A percentile compares a stretch with the other conserved stretches of the same genome.
Conservation (phyloP, 2,797 vertebrate genomes). For the Tenualosa ilisha region DNA sequence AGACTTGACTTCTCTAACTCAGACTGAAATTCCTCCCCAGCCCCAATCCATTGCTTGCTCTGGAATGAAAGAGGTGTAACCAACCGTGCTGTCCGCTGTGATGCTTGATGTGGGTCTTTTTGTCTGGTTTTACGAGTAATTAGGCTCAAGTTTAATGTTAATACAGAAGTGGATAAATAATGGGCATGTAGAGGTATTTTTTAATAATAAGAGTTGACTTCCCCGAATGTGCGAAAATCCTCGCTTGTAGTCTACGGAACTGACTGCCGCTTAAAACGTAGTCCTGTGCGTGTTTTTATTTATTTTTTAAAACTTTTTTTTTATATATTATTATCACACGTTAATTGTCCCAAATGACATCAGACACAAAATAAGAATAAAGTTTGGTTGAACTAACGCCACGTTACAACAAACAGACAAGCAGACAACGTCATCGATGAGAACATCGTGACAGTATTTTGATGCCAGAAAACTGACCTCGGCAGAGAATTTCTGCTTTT, state of each 20-base stretch:
- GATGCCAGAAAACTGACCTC: neutral
- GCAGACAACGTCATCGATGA: neutral
- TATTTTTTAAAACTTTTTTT: too few species aligned
- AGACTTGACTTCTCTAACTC: constrained; percentile 9
- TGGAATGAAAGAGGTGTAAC: constrained; percentile 45
- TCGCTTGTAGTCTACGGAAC: too few species aligned
- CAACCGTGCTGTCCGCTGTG: constrained; percentile 28
- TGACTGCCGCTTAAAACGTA: too few species aligned
- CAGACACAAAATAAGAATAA: neutral
- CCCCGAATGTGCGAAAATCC: too few species aligned
- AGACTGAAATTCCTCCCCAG: constrained; percentile 26
- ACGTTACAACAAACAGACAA: constrained; percentile 49
- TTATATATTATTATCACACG: too few species aligned
- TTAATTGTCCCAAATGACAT: neutral
- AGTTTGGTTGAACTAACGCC: constrained; percentile 51
- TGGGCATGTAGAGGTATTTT: neutral
- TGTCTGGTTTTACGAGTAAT: neutral
- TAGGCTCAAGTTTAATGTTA: neutral
- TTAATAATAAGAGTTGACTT: too few species aligned
- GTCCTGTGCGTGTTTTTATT: too few species aligned
- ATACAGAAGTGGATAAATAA: neutral
- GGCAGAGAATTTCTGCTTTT: neutral
- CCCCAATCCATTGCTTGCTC: constrained; percentile 41
- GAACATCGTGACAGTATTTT: neutral
- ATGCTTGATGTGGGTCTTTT: neutral